phyloP scores from a whole-genome alignment of 1,140 invertebrate genomes.

The Fopius arisanus region DNA sequence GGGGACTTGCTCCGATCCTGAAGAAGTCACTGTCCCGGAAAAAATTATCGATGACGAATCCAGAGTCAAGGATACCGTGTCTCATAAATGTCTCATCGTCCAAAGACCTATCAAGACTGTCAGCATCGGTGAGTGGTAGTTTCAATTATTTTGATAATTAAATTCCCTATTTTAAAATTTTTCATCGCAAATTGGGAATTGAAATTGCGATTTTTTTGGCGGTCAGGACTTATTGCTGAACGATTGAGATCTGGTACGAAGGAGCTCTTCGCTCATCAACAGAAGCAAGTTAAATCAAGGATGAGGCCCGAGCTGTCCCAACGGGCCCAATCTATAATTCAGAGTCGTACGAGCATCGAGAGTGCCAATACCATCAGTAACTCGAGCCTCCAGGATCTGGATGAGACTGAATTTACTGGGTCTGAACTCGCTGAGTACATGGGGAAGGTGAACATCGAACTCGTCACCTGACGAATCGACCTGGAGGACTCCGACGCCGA shows the following conservation, averaged over 20 bases:
- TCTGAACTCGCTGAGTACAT: conserved; percentile 72
- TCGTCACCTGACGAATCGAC: conserved; percentile 45
- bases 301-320: background rate
- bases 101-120: conserved; percentile 40
- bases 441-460: conserved; percentile 69
- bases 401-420: conserved; percentile 72
- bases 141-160: no score
- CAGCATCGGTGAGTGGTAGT: conserved; percentile 44
- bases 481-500: background rate
- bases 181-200: no score
- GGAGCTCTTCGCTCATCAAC: conserved; percentile 43
- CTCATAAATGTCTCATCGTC: conserved; percentile 34
- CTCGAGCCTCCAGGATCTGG: conserved; percentile 75
- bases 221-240: conserved; percentile 48
- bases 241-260: conserved; percentile 43
- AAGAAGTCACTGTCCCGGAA: conserved; percentile 57
- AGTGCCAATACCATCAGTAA: conserved; percentile 72
- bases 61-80: conserved; percentile 37
- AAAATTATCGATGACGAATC: conserved; percentile 48
- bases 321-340: conserved; percentile 32
- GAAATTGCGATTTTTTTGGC: background rate
- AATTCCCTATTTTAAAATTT: no score
- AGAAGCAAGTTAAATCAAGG: background rate
- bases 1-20: conserved; percentile 32
- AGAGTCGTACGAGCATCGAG: conserved; percentile 52